Percentiles rank a stretch among this genome's conserved stretches.
Conservation (phyloP, 2,797 vertebrate species). For the Coregonus ussuriensis region DNA sequence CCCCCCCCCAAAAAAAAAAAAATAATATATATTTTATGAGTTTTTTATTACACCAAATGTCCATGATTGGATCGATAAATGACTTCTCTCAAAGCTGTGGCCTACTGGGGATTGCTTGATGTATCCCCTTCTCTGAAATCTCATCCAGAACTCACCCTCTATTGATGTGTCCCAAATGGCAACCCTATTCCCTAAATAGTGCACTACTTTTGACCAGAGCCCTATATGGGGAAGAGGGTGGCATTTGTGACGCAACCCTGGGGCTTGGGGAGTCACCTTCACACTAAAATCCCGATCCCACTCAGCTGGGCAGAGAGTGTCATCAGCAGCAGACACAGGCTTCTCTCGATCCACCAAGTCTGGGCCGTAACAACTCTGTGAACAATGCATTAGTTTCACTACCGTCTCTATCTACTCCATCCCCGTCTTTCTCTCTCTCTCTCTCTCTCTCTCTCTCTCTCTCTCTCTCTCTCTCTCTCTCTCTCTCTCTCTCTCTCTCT, state of each 20-base stretch:
- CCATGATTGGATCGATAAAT: background rate
- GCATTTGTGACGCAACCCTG: too few species aligned
- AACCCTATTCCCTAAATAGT: too few species aligned
- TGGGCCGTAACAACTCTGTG: slow-evolving; percentile 32
- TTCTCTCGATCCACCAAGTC: background rate
- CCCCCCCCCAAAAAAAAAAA: background rate
- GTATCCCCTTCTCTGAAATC: background rate
- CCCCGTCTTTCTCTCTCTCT: too few species aligned
- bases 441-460: too few species aligned
- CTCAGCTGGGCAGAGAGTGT: slow-evolving; percentile 33
- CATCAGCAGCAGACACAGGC: slow-evolving; percentile 41
- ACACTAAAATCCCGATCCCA: slow-evolving; percentile 37
- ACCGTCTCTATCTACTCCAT: background rate
- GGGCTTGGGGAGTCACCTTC: slow-evolving; percentile 42
- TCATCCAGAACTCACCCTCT: background rate
- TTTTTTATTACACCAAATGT: background rate
- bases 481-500: too few species aligned
- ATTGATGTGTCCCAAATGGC: too few species aligned
- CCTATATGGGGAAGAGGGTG: too few species aligned
- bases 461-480: too few species aligned
- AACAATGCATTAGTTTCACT: slow-evolving; percentile 49
- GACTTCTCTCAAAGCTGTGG: background rate
- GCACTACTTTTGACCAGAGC: too few species aligned
- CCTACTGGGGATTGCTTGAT: background rate
- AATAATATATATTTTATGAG: background rate